Evolutionary conservation across 1,140 invertebrate species (phyloP).

Genomic region (Drosophila serrata): DNA sequence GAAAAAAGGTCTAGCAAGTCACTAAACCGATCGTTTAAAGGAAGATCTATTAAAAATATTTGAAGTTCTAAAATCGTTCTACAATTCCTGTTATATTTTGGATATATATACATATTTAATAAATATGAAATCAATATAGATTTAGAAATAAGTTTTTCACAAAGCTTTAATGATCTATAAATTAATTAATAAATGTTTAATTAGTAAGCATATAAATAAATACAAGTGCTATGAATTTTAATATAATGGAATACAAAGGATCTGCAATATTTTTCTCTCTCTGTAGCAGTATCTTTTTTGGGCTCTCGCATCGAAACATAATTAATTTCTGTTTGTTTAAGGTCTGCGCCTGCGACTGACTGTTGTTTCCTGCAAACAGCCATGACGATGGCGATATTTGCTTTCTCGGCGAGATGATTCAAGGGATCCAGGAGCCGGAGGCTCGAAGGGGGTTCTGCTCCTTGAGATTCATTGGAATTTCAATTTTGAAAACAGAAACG

Average conservation of each 20-base stretch:
- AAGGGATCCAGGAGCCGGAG: constrained; percentile 2
- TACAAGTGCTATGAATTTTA: not conserved
- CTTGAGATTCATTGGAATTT: constrained; percentile 80
- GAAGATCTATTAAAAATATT: no score
- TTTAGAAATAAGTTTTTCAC: no score
- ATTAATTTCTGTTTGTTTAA: constrained; percentile 85
- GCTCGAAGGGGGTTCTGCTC: constrained; percentile 41
- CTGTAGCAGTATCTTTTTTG: constrained; percentile 24
- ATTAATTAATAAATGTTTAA: not conserved
- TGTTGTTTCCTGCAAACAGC: constrained; percentile 67
- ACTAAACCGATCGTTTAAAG: no score
- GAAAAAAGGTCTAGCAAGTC: not conserved
- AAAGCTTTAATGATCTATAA: not conserved
- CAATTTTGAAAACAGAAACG: constrained; percentile 50
- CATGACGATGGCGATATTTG: constrained; percentile 62
- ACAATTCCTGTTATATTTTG: no score
- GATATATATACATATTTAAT: no score
- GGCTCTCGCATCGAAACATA: constrained; percentile 76
- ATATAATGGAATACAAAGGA: not conserved
- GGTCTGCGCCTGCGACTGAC: constrained; percentile 71
- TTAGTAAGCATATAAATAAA: not conserved
- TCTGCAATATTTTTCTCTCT: constrained; percentile 14
- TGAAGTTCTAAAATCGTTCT: no score
- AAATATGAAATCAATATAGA: no score
- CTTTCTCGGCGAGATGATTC: constrained; percentile 32